A percentile compares a stretch with the other conserved stretches of the same genome.
These are phyloP conservation scores for Lycocorax pyrrhopterus DNA, from an alignment of 2,113 vertebrate genomes.

Conservation along the genomic window DNA sequence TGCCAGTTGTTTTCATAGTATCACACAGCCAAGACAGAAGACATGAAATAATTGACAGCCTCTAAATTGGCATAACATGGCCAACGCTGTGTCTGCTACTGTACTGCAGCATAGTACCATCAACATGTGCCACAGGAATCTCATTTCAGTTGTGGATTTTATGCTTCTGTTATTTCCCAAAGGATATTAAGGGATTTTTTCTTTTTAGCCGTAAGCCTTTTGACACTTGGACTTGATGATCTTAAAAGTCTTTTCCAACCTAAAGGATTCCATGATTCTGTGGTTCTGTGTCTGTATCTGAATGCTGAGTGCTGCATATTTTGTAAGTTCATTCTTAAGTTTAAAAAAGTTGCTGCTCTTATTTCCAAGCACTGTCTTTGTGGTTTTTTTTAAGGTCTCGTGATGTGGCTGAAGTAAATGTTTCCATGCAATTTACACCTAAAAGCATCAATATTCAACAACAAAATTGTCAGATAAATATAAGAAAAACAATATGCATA, in stretches of 20 bases:
- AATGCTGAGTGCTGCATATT: neutral
- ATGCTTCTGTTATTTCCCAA: neutral
- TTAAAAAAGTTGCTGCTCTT: neutral
- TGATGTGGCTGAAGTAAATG: constrained; percentile 88
- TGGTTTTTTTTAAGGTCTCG: constrained; percentile 81
- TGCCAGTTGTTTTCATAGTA: neutral
- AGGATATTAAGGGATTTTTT: neutral
- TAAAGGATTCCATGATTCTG: neutral
- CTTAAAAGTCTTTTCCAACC: neutral
- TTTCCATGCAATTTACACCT: constrained; percentile 84
- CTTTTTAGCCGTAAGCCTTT: neutral
- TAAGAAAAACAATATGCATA: constrained; percentile 82
- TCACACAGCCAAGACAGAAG: neutral
- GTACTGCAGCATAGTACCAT: neutral
- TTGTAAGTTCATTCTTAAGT: neutral
- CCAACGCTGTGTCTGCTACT: neutral
- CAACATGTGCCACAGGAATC: neutral
- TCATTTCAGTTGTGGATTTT: neutral
- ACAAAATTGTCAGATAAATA: constrained; percentile 76
- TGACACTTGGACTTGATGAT: neutral
- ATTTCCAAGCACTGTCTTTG: neutral
- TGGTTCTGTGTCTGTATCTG: neutral
- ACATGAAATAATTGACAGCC: neutral
- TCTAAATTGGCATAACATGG: neutral
- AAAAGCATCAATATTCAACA: constrained; percentile 90